Base-by-base conservation (phyloP, 2,113 vertebrate species). In the Melanotaenia duboulayi region DNA sequence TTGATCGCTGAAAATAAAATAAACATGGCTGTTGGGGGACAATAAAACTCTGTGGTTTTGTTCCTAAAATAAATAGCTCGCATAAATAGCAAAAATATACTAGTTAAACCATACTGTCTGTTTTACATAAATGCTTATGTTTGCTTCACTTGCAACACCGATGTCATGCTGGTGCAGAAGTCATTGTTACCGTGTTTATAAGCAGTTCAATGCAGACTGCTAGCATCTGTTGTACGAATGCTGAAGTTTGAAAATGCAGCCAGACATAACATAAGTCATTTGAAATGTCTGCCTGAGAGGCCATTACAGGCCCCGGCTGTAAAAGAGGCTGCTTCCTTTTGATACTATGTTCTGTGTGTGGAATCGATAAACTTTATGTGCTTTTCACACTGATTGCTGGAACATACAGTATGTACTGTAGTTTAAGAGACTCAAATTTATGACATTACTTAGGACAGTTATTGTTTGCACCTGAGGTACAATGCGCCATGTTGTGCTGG, bases 381-480 rank as follows among this genome's bases (percentile, higher is more conserved):
- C 44, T 35, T 77, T 62, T 73, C 66, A 60, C 71, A 86, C 87
- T 76, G 84, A 88, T 81, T 77, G 65, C 54, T 42, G 56, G n/a
- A 52, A 49, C 22, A 56, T 76, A n/a, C n/a, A n/a, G n/a, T n/a
- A 40, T 65, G 68, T 40, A 19, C 56, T 64, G 69, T 48, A 66
- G 64, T 73, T 80, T 71, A 68, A 73, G 62, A 67, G 56, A 39
- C 35, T 52, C 62, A 44, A 74, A 44, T 60, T 71, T 14, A 20
- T 25, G 42, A 71, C 77, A 76, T 63, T 58, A 58, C 82, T 57
- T 16, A 0, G 2, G 28, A 37, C 28, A 10, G 51, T 71, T 78
- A 54, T 57, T 59, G 48, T 65, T 71, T 48, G 52, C 9, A 1
- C 76, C 13, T 54, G 14, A 74, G 65, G 35, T 28, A 4, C 44